Conservation (phyloP, 2,888 invertebrate species). For the Meiosimyza decipiens region DNA sequence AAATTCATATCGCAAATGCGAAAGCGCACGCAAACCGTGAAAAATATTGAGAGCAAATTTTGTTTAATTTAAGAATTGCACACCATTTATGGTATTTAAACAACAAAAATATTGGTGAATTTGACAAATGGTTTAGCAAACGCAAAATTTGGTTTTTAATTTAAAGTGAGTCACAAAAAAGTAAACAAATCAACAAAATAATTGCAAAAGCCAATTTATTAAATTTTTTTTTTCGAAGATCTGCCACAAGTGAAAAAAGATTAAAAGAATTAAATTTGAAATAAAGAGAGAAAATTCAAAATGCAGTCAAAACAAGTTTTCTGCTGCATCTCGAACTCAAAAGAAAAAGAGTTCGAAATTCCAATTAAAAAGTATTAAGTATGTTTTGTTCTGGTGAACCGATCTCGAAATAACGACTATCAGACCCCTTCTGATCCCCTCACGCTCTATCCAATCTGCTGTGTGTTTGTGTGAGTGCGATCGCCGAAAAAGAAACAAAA, state of each 20-base stretch:
- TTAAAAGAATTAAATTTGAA: background rate
- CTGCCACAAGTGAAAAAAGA: background rate
- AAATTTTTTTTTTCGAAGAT: constrained; percentile 3
- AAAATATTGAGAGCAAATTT: background rate
- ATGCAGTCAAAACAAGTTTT: constrained; percentile 28
- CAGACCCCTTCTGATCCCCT: background rate
- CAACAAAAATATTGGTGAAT: background rate
- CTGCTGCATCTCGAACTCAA: background rate
- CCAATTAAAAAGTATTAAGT: constrained; percentile 18
- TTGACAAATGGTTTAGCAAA: background rate
- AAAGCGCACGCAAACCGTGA: constrained; percentile 7
- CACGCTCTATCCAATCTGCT: background rate
- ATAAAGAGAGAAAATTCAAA: background rate
- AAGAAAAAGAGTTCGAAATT: constrained; percentile 20
- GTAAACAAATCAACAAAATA: background rate
- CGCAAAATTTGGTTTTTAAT: background rate
- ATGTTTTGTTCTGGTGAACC: background rate
- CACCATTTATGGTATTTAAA: background rate
- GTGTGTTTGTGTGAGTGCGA: background rate
- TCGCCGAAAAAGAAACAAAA: background rate
- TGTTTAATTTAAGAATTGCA: constrained; percentile 13
- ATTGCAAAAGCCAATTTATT: background rate
- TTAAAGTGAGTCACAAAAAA: background rate
- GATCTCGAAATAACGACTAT: background rate
- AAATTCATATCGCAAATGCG: constrained; percentile 15